Conservation (phyloP, 92 coral and sea anemone genomes). For the Porites divaricata region DNA sequence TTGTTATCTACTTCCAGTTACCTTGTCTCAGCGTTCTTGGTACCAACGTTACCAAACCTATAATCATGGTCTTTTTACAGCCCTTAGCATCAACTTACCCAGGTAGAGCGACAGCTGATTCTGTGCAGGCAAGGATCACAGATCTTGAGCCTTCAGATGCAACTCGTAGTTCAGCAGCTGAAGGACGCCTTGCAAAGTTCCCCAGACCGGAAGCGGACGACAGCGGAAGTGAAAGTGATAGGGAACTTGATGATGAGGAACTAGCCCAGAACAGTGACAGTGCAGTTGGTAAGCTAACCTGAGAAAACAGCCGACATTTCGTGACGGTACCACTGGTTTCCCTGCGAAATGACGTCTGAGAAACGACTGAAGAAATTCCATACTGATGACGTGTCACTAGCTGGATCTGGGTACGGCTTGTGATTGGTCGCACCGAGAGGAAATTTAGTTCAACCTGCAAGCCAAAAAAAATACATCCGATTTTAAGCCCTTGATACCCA, state of each 20-base stretch:
- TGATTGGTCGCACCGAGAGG: too few species aligned
- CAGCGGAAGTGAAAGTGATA: constrained; percentile 44
- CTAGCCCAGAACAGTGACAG: constrained; percentile 78
- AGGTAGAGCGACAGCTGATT: not conserved
- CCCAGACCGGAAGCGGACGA: constrained; percentile 11
- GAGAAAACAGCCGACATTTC: not conserved
- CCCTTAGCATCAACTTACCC: constrained; percentile 38
- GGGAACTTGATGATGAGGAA: constrained; percentile 60
- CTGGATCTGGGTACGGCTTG: too few species aligned
- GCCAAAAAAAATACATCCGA: too few species aligned
- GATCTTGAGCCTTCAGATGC: constrained; percentile 23
- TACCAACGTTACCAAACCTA: not conserved
- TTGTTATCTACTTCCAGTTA: too few species aligned
- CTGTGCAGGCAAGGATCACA: constrained; percentile 4
- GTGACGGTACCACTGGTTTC: not conserved
- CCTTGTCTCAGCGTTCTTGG: too few species aligned
- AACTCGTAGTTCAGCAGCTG: constrained; percentile 7
- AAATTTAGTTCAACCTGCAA: too few species aligned
- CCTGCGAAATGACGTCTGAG: not conserved
- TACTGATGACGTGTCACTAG: too few species aligned
- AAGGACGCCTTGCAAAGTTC: constrained; percentile 25
- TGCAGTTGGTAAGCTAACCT: constrained; percentile 66
- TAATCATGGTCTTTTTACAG: not conserved
- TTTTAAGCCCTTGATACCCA: too few species aligned
- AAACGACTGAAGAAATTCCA: too few species aligned